Conservation (phyloP, 2,113 vertebrate genomes). For the Grammomys dolichurus region DNA sequence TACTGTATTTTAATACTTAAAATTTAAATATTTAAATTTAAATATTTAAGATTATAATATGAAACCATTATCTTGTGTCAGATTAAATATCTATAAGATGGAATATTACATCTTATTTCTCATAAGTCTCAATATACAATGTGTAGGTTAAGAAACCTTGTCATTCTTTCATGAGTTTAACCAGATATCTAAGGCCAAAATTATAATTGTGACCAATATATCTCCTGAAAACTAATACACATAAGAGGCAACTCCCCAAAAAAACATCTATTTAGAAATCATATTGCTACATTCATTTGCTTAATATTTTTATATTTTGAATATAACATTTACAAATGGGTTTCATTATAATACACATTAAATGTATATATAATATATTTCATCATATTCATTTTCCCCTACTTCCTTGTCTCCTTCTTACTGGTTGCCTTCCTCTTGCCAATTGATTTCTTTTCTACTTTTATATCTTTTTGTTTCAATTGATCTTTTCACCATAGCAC, state of each 20-base stretch:
- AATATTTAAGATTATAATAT: background rate
- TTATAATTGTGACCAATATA: background rate
- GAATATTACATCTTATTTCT: slow-evolving; percentile 12
- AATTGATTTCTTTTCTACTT: background rate
- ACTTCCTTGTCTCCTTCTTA: background rate
- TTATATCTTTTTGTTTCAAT: background rate
- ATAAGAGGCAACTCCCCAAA: background rate
- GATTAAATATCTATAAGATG: background rate
- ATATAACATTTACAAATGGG: background rate
- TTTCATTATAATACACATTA: background rate
- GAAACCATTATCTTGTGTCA: background rate
- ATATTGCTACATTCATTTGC: background rate
- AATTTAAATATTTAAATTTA: too few species aligned
- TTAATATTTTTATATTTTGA: background rate
- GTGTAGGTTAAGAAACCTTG: background rate
- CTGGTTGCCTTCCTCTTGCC: background rate
- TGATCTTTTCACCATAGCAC: background rate
- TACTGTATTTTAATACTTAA: background rate
- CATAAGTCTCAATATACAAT: background rate
- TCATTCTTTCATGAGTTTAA: background rate
- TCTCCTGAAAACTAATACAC: slow-evolving; percentile 33
- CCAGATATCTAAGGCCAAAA: background rate
- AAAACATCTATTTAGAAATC: background rate
- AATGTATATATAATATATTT: too few species aligned
- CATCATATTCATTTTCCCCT: background rate